phyloP scores from a whole-genome alignment of 2,888 invertebrate species.

The Meliscaeva auricollis region DNA sequence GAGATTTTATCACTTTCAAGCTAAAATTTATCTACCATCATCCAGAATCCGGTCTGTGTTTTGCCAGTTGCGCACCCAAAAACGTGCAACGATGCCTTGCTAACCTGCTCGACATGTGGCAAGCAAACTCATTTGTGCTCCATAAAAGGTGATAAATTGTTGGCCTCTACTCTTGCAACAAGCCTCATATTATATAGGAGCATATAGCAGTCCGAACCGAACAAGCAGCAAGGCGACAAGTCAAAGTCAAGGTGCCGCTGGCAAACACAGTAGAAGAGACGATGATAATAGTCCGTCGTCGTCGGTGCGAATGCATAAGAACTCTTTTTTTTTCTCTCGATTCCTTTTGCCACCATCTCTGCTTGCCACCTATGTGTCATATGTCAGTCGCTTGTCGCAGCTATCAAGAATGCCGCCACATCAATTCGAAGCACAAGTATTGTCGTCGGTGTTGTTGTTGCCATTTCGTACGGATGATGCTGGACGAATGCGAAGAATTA shows the following conservation, averaged over 20 bases:
- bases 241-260: conserved; percentile 70
- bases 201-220: not conserved
- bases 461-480: conserved; percentile 17
- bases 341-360: not conserved
- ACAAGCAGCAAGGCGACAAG: conserved; percentile 56
- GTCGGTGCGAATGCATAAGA: conserved; percentile 1
- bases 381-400: conserved; percentile 69
- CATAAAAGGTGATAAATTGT: conserved; percentile 76
- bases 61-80: conserved; percentile 55
- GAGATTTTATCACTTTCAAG: conserved; percentile 74
- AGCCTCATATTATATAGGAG: conserved; percentile 21
- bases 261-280: conserved; percentile 28
- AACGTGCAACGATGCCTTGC: conserved; percentile 34
- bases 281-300: not conserved
- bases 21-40: conserved; percentile 46
- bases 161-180: conserved; percentile 63
- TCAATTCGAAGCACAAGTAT: conserved; percentile 45
- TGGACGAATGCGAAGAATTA: conserved; percentile 65
- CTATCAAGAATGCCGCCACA: conserved; percentile 68
- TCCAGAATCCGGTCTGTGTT: conserved; percentile 39
- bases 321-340: conserved; percentile 33
- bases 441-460: conserved; percentile 13
- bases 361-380: conserved; percentile 67
- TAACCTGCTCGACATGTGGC: conserved; percentile 58
- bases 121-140: conserved; percentile 73